Base-by-base conservation (phyloP, 2,113 vertebrate species). In the Tringa solitaria region DNA sequence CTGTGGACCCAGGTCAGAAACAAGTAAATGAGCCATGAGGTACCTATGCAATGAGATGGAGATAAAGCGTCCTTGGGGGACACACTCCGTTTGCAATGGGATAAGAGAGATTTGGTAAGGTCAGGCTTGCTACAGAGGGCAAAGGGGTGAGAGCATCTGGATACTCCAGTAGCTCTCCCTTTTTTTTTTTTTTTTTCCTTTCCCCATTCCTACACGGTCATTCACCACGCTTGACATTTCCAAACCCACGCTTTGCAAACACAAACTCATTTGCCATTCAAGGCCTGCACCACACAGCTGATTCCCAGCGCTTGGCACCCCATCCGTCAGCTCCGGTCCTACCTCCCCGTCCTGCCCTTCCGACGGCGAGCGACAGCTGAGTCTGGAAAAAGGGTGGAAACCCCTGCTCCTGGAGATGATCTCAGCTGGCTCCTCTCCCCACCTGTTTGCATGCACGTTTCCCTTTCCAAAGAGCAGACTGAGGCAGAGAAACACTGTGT, bases 211-310 rank as follows among this genome's bases (percentile, higher is more conserved):
- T 45, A 54, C 45, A 43, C 1, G 1, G 72, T 43, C 85, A 69
- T 60, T 89, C 69, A 18, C 53, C 69, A 46, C 12, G 10, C 41
- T 12, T 78, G 82, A 93, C 83, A 88, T 89, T 89, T 94, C 88
- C 90, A 95, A 51, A 33, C 21, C 56, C 75, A 37, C 20, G 24
- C 41, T 89, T 64, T 85, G 90, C 84, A 96, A 92, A 96, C 9
- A 82, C 26, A 59, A 74, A 45, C 65, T 81, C 68, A 18, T 87
- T 70, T 81, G 35, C 53, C 16, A 12, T 69, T 53, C 59, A 4
- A 63, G 54, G 8, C 17, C 26, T 30, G 74, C 21, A 6, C 27
- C 48, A 26, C 77, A 39, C 87, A 57, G 78, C 57, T 69, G 61
- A 68, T 82, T 87, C 60, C 91, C 85, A 76, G 80, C 37, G n/a